Base-by-base conservation (phyloP, 2,888 invertebrate species). In the Coleophora deauratella region DNA sequence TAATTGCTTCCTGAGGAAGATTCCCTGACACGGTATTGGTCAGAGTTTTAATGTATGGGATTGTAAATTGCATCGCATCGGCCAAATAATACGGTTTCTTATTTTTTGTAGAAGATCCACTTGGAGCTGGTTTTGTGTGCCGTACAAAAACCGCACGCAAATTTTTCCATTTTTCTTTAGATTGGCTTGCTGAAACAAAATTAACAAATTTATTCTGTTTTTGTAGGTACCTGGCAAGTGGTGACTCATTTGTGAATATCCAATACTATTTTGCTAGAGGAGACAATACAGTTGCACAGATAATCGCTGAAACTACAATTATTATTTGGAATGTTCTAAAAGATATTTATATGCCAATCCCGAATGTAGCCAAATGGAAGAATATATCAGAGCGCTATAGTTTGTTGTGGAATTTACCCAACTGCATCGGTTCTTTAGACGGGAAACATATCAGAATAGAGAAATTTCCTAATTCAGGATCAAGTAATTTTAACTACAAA, bases 11-110 rank as follows among this genome's bases (percentile, higher is more conserved):
- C 3, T 21, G 21, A 9, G 41, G 38, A n/a, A 43, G 39, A 46
- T 41, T 46, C 10, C 41, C 46, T 37, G 43, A 46, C n/a, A n/a
- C 12, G 27, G 34, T 41, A 39, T 41, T 43, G 35, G 38, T 37
- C 34, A 33, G 21, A 33, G 12, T 11, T 38, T 37, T 38, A 33
- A 38, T 33, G 27, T n/a, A 38, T 38, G 38, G 42, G 15, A 45
- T 43, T 9, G 45, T 45, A 38, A 45, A 45, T 38, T 42, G 42
- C 42, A 45, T 45, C 35, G 33, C 38, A 38, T 40, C 40, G 27
- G 40, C 32, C 27, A 45, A 45, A 41, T 45, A 45, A 38, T 45
- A 45, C 10, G 42, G 38, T 43, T 43, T 40, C 36, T 40, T 45
- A 9, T 43, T 40, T 38, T 38, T 41, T 38, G 45, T 15, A 9